These are phyloP conservation scores for Drosophila vallismaia DNA, from an alignment of 2,888 invertebrate species.

Conservation along the genomic window DNA sequence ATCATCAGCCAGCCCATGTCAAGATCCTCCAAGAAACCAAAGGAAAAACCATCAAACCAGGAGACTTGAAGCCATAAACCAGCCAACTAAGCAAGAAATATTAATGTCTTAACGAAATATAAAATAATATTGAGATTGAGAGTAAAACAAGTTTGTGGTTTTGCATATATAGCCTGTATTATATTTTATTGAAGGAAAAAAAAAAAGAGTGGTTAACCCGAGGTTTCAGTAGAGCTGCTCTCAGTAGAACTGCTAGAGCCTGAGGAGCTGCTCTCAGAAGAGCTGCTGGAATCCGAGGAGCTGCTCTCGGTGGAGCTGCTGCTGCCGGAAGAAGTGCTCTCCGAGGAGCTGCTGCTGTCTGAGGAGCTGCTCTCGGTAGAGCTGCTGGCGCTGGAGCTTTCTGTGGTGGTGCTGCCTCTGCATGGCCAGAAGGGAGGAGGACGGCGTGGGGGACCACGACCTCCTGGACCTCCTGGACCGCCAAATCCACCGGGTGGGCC, in stretches of 20 bases:
- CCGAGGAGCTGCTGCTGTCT: not conserved
- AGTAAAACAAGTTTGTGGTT: not conserved
- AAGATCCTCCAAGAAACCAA: not conserved
- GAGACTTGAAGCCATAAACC: not conserved
- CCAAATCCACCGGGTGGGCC: not conserved
- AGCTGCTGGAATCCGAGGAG: not conserved
- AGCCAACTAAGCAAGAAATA: too few relatives aligned
- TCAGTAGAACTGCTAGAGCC: not conserved
- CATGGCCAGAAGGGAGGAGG: not conserved
- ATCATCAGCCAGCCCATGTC: not conserved
- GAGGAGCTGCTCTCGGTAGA: slow-evolving; percentile 1
- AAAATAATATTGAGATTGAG: too few relatives aligned
- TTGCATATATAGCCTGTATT: too few relatives aligned
- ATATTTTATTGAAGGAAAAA: not conserved
- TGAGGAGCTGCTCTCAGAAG: not conserved
- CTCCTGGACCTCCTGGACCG: not conserved
- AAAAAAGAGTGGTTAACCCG: not conserved
- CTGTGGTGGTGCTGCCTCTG: not conserved
- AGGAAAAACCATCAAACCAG: not conserved
- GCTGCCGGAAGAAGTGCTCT: not conserved
- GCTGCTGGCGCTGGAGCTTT: not conserved
- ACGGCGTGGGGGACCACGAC: not conserved
- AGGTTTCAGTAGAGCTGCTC: not conserved
- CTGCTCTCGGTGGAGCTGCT: not conserved
- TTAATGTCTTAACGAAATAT: too few relatives aligned